These are phyloP conservation scores for Dolichoris vasculosae DNA, from an alignment of 1,140 invertebrate genomes.

Conservation along the genomic window DNA sequence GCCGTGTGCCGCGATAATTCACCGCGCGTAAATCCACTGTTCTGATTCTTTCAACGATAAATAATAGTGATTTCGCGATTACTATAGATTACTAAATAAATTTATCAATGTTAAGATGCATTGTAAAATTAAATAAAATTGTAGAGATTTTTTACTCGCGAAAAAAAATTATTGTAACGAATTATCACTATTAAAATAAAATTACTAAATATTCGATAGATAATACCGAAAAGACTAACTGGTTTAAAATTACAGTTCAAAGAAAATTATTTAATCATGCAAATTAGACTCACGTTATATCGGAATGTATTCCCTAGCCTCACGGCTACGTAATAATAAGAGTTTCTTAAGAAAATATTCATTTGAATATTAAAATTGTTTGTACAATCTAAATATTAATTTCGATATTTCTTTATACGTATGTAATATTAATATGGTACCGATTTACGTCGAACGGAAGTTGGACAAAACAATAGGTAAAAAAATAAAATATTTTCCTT, in stretches of 20 bases:
- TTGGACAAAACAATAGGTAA: background rate
- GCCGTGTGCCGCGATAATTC: too few relatives aligned
- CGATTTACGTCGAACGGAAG: background rate
- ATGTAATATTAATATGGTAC: background rate
- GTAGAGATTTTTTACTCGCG: too few relatives aligned
- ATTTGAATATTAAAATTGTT: background rate
- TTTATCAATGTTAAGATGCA: too few relatives aligned
- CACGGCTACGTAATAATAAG: background rate
- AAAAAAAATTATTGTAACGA: background rate
- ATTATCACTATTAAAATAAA: background rate
- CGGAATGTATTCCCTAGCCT: background rate
- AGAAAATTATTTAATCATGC: background rate
- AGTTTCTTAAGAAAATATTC: background rate
- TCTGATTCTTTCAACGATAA: too few relatives aligned
- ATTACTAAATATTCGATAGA: background rate
- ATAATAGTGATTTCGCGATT: too few relatives aligned
- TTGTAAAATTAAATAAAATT: too few relatives aligned
- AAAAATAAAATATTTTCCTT: background rate
- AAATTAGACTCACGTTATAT: background rate
- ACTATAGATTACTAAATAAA: too few relatives aligned
- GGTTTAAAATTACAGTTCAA: background rate
- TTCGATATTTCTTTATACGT: background rate
- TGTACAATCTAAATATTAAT: background rate
- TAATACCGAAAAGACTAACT: background rate
- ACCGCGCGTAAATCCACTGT: too few relatives aligned